A percentile compares a stretch with the other conserved stretches of the same genome.
Evolutionary conservation across 2,797 vertebrate species (phyloP).

Genomic region (Xenopus petersii): DNA sequence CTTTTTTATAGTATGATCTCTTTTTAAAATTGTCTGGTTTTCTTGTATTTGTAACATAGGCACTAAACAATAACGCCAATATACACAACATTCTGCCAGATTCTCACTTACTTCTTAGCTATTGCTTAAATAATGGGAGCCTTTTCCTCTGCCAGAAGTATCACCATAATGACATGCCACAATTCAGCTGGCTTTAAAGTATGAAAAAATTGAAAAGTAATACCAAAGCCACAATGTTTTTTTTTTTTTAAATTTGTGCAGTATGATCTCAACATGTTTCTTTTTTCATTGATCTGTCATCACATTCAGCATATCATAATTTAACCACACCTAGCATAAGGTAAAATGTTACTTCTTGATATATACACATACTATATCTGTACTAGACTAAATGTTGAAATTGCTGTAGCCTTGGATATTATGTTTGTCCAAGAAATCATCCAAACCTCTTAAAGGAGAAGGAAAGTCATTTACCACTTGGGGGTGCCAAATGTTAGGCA

Average conservation of each 20-base stretch:
- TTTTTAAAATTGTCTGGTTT: slow-evolving; percentile 18
- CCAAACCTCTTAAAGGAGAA: no score
- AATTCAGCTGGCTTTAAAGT: background rate
- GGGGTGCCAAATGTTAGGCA: no score
- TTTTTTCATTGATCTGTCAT: slow-evolving; percentile 31
- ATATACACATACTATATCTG: no score
- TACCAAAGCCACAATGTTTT: slow-evolving; percentile 21
- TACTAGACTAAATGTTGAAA: no score
- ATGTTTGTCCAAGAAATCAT: no score
- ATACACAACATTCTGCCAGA: slow-evolving; percentile 33
- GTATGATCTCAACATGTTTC: slow-evolving; percentile 17
- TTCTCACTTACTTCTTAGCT: slow-evolving; percentile 40
- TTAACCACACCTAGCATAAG: slow-evolving; percentile 1
- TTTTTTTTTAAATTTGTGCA: slow-evolving; percentile 15
- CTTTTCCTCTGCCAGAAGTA: slow-evolving; percentile 35
- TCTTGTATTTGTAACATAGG: slow-evolving; percentile 27
- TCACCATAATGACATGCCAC: slow-evolving; percentile 38
- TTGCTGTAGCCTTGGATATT: no score
- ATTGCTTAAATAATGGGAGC: slow-evolving; percentile 29
- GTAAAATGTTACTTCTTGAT: no score
- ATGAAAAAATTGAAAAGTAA: no score
- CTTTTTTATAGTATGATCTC: slow-evolving; percentile 9
- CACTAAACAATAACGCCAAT: slow-evolving; percentile 39
- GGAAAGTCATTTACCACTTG: no score
- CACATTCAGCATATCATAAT: slow-evolving; percentile 23